Evolutionary conservation across 2,888 invertebrate genomes (phyloP).

Genomic region (Pterostichus niger): DNA sequence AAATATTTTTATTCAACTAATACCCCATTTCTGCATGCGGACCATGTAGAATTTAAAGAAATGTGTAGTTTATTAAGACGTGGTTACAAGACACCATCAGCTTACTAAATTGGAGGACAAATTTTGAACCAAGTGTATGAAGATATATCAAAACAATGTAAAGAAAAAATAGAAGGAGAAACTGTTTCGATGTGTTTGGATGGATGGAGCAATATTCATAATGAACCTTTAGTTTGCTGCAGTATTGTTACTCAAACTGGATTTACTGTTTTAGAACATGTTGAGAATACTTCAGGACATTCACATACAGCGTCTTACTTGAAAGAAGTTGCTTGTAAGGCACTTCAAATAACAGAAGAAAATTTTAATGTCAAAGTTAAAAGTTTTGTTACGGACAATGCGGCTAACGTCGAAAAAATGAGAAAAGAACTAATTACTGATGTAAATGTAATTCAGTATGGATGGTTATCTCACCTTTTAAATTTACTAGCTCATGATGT

Average conservation of each 20-base stretch:
- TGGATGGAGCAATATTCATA: conserved; percentile 69
- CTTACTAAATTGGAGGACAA: conserved; percentile 43
- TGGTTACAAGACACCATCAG: conserved; percentile 44
- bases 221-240: conserved; percentile 67
- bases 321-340: too few species aligned
- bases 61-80: conserved; percentile 47
- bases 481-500: conserved; percentile 66
- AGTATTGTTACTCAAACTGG: conserved; percentile 60
- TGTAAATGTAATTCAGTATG: conserved; percentile 33
- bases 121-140: conserved; percentile 45
- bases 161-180: conserved; percentile 37
- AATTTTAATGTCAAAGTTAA: conserved; percentile 60
- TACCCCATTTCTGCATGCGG: conserved; percentile 2
- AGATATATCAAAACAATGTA: conserved; percentile 44
- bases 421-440: conserved; percentile 7
- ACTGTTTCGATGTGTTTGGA: conserved; percentile 67
- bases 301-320: conserved; percentile 67
- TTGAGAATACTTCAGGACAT: conserved; percentile 67
- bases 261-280: conserved; percentile 57
- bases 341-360: too few species aligned
- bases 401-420: conserved; percentile 19
- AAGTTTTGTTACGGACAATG: conserved; percentile 39
- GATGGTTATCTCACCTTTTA: conserved; percentile 61
- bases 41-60: conserved; percentile 48
- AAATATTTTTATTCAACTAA: conserved; percentile 17